Base-by-base conservation (phyloP, 2,888 invertebrate genomes). In the Phasia obesa region DNA sequence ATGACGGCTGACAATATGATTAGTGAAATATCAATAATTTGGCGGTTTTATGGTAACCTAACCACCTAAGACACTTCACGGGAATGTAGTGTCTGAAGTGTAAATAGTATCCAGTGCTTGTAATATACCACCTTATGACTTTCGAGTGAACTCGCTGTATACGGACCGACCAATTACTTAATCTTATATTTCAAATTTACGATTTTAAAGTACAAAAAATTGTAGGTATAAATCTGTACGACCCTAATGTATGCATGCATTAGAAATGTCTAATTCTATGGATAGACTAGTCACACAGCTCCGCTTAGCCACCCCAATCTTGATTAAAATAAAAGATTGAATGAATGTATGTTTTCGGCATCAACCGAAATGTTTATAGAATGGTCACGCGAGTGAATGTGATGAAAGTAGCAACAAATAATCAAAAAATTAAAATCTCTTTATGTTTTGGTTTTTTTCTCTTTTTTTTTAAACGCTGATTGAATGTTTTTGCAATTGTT, bases 341-440 rank as follows among this genome's bases (percentile, higher is more conserved):
- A 11, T 70, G 55, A 2, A 19, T 65, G n/a, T 65, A 31, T 51
- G 13, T 13, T 47, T 57, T 65, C 15, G 13, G 13, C 38, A 53
- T 47, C 27, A 62, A 38, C 2, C 31, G 23, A 60, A 44, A 59
- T 11, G 42, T 42, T 42, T 47, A 47, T 44, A 21, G 42, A 64
- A 31, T 44, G 23, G 27, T 15, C 42, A 44, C 19, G 42, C 62
- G 65, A 73, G 17, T 55, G 67, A 62, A 78, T 73, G 85, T 84
- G 86, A 86, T 79, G 86, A 83, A 79, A 83, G 79, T 76, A 76
- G 75, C 83, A 83, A 75, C 79, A 83, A 83, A 89, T 90, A 90
- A 90, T 90, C 90, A 90, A 90, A 90, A 90, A 90, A 90, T 90
- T 90, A 90, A 90, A 90, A 90, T 90, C 90, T 90, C 90, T 90